Base-by-base conservation (phyloP, 1,140 invertebrate genomes). In the Danaus melanippus region DNA sequence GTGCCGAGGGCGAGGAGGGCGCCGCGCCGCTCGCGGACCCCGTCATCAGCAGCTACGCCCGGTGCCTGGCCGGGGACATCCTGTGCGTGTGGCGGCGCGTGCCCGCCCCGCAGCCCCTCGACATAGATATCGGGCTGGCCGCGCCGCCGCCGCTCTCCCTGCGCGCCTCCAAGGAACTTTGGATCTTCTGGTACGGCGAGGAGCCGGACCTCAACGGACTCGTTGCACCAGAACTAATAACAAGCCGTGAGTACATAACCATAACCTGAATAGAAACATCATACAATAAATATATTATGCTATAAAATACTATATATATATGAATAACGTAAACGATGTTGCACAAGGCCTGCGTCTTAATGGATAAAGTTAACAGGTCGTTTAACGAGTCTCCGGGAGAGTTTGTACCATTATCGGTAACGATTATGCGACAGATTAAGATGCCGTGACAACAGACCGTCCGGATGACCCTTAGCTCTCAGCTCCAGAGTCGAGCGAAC, bases 141-240 rank as follows among this genome's bases (percentile, higher is more conserved):
- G 71, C 87, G 44, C 75, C 89, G 52, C 89, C 90, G 71, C 93
- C 94, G 54, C 90, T 94, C 62, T 93, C 92, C 59, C 89, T 95
- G 46, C 90, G 91, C 71, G 91, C 91, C 61, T 92, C 94, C 80
- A 99, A 98, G 89, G 97, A 99, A 87, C 90, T 99, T 10, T 99
- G 97, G 98, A 95, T 99, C 76, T 99, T 99, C 89, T 99, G 97
- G 97, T 99, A 99, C 89, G 97, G 97, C 71, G 96, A 98, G 83
- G 96, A 98, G 87, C 97, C 97, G 32, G 95, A 97, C 84, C 91
- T 97, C 50, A 92, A 90, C 76, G 93, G 93, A 67, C 89, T 95
- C 55, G 92, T 96, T 57, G 92, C 93, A 48, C 92, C 92, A 4
- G 93, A 95, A 83, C 90, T 96, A 53, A 90, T 94, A 49, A 89